phyloP scores from a whole-genome alignment of 2,113 vertebrate genomes.

The Dryoscopus gambensis region DNA sequence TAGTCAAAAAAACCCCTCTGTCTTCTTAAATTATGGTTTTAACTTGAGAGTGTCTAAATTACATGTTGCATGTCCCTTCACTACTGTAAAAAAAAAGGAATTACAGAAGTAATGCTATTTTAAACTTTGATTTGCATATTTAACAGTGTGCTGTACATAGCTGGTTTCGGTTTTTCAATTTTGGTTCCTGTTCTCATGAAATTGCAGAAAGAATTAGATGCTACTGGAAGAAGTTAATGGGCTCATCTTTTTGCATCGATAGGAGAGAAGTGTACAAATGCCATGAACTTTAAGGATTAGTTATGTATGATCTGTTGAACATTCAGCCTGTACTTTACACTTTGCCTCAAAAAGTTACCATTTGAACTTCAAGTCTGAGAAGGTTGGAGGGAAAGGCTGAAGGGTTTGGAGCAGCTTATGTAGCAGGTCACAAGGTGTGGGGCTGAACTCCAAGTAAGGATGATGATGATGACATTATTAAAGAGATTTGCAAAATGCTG shows the following conservation, averaged over 20 bases:
- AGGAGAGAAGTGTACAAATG: background rate
- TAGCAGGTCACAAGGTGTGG: background rate
- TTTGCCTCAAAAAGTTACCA: background rate
- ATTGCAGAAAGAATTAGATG: background rate
- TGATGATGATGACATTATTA: background rate
- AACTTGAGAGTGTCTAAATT: background rate
- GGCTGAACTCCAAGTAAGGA: background rate
- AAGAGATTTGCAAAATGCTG: background rate
- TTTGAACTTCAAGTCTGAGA: background rate
- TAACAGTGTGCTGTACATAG: background rate
- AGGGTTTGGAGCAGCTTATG: background rate
- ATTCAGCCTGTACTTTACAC: background rate
- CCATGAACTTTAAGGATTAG: background rate
- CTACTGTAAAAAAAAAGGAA: background rate
- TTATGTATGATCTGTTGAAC: background rate
- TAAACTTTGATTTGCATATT: background rate
- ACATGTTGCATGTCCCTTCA: background rate
- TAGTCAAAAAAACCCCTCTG: background rate
- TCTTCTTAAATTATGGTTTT: background rate
- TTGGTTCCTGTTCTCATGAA: background rate
- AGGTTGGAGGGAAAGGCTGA: background rate
- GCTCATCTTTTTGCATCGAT: accelerated
- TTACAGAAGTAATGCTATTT: background rate
- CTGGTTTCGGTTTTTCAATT: background rate
- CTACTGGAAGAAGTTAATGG: background rate